Evolutionary conservation across 2,797 vertebrate species (phyloP), one percentile per base, ranked within the genome.

Genomic region (Pteronotus mesoamericanus): DNA sequence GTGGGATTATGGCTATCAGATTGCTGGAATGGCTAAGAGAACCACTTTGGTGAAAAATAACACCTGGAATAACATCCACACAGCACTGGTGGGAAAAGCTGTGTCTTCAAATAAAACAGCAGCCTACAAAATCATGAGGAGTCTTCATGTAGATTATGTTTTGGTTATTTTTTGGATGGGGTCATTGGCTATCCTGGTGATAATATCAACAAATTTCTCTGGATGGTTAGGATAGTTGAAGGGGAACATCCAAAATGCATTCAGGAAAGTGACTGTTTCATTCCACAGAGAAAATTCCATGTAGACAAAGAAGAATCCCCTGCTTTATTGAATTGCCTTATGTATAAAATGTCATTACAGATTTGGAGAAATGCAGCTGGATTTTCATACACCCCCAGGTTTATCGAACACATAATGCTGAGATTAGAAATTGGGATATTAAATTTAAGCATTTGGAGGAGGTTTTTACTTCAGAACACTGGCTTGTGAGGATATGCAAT

Each of bases 311-410:
- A 99, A 83, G 99, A 99, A 59, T 99, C 99, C 51, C 99, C 99
- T 42, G 99, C 99, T 69, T 98, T 99, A 97, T 99, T 99, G 97
- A 99, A 99, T 98, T 99, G 99, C 97, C 99, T 99, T 97, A 99
- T 99, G 99, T 99, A 99, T 98, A 99, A 99, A 99, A 99, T 99
- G 99, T 99, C 99, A 5, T 96, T 99, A 99, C 98, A 99, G 99
- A 98, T 99, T 99, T 98, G 99, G 99, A 91, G 99, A 99, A 98
- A 99, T 97, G 44, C 97, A 99, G 99, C 98, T 99, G 99, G 99
- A 99, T 98, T 99, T 99, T 98, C 99, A 99, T 98, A 99, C 99
- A 42, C 99, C 99, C 0, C 99, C 99, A 2, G 99, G 99, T 94
- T 99, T 99, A 99, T 98, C 99, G 99, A 64, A 99, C 99, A 0